Percentiles rank a stretch among this genome's conserved stretches.
phyloP scores from a whole-genome alignment of 1,140 invertebrate genomes.

The Apis cerana region DNA sequence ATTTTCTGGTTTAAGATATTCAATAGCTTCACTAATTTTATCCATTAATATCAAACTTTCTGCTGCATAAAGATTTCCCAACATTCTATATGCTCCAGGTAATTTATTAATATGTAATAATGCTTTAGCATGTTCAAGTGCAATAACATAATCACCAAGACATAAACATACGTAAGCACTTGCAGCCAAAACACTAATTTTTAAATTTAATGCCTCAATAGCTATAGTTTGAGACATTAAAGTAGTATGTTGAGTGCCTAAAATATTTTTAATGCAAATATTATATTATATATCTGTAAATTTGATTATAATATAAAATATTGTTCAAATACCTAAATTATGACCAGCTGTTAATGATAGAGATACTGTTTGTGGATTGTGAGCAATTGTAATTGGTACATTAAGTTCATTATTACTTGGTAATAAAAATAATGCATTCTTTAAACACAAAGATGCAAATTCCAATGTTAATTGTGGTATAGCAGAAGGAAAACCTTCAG shows the following conservation, averaged over 20 bases:
- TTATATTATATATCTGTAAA: no score
- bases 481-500: slow-evolving; percentile 87
- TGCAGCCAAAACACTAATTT: slow-evolving; percentile 88
- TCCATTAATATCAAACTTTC: slow-evolving; percentile 94
- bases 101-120: slow-evolving; percentile 85
- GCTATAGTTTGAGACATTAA: slow-evolving; percentile 66
- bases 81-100: slow-evolving; percentile 86
- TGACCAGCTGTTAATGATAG: slow-evolving; percentile 68
- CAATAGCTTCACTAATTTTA: slow-evolving; percentile 91
- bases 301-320: background rate
- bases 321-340: slow-evolving; percentile 56
- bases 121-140: slow-evolving; percentile 88
- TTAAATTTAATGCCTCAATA: slow-evolving; percentile 78
- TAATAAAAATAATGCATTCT: slow-evolving; percentile 89
- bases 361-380: slow-evolving; percentile 64
- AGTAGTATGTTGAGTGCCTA: slow-evolving; percentile 65
- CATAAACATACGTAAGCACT: slow-evolving; percentile 92
- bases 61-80: slow-evolving; percentile 94
- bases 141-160: slow-evolving; percentile 91
- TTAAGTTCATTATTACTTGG: slow-evolving; percentile 72
- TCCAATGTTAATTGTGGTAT: slow-evolving; percentile 94
- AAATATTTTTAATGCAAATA: slow-evolving; percentile 16
- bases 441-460: slow-evolving; percentile 93
- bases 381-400: slow-evolving; percentile 62
- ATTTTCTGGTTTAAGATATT: slow-evolving; percentile 91